A percentile compares a stretch with the other conserved stretches of the same genome.
phyloP scores from a whole-genome alignment of 35 echinoderm and acorn worm genomes.

The Ptychodera flava region DNA sequence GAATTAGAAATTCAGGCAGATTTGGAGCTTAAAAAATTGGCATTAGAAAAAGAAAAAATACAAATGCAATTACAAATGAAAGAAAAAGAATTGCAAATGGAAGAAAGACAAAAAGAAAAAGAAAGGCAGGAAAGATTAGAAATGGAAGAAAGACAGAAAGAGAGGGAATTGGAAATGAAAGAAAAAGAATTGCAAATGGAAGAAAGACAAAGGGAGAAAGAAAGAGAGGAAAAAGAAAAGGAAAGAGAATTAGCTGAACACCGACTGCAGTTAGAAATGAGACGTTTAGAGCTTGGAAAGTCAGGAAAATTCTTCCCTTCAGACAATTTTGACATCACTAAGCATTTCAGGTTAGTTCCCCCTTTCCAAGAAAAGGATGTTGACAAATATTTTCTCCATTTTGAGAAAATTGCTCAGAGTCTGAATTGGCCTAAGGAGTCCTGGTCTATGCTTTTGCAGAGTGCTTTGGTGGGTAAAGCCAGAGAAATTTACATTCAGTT shows the following conservation, averaged over 20 bases:
- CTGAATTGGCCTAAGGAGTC: no score
- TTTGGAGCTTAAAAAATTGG: not conserved
- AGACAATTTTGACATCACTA: no score
- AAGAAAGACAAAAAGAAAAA: not conserved
- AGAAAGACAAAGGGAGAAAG: not conserved
- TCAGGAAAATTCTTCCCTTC: no score
- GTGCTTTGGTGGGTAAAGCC: no score
- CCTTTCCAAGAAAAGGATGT: not conserved
- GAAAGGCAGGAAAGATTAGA: not conserved
- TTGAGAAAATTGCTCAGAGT: no score
- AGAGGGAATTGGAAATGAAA: no score
- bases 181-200: no score
- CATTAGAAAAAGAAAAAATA: not conserved
- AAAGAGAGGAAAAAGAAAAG: not conserved
- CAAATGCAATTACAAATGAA: not conserved
- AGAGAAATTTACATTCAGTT: no score
- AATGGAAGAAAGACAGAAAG: not conserved
- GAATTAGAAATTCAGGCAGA: not conserved
- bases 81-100: no score
- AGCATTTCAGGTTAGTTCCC: no score
- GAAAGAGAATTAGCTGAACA: not conserved
- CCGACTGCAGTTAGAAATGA: not conserved
- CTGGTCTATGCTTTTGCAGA: no score
- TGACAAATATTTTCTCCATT: not conserved
- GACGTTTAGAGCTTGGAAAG: not conserved